phyloP scores from a whole-genome alignment of 2,797 vertebrate genomes.

The Thripadectes ignobilis region DNA sequence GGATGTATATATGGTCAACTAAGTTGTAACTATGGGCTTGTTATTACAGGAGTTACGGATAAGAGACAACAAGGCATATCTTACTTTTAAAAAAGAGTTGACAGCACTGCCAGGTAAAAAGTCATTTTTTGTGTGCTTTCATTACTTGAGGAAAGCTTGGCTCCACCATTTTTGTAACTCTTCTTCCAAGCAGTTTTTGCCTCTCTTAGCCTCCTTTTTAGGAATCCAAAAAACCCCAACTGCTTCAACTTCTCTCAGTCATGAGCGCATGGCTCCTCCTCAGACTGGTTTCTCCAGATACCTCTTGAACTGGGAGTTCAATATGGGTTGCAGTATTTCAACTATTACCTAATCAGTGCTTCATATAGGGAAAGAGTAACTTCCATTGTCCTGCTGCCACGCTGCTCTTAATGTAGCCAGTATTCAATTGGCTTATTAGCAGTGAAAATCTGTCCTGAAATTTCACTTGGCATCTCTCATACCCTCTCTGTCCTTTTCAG shows the following conservation, averaged over 20 bases:
- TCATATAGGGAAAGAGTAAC: not conserved
- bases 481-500: not conserved
- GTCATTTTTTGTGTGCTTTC: not conserved
- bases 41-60: not conserved
- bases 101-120: not conserved
- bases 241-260: not conserved
- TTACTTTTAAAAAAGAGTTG: not conserved
- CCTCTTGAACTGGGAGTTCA: not conserved
- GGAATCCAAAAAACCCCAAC: fast-evolving
- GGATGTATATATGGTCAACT: not conserved
- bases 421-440: not conserved
- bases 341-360: not conserved
- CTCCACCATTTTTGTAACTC: not conserved
- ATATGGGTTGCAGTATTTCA: not conserved
- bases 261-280: not conserved
- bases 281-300: not conserved
- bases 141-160: not conserved
- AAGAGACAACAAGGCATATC: not conserved
- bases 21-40: not conserved
- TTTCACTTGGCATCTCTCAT: not conserved
- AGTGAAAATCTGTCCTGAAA: not conserved
- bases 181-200: not conserved
- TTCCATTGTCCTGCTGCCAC: not conserved
- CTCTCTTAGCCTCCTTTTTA: not conserved
- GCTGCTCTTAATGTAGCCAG: fast-evolving